Percentiles rank a stretch among this genome's conserved stretches.
Conservation (phyloP, 2,888 invertebrate species). For the Fragum whitleyi region DNA sequence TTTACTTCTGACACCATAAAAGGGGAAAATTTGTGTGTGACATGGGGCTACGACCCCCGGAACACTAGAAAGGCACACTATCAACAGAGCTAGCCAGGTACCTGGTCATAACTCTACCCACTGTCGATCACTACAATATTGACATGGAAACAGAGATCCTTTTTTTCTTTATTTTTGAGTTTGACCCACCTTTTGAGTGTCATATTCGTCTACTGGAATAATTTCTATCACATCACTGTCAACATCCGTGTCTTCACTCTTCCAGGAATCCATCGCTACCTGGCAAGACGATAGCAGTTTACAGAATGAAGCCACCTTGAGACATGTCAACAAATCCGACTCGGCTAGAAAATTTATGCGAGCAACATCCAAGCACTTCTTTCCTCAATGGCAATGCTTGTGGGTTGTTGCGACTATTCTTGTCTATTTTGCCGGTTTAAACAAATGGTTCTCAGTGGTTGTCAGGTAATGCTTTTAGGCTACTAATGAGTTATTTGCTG, state of each 20-base stretch:
- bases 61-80: too few species aligned
- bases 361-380: conserved; percentile 13
- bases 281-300: conserved; percentile 61
- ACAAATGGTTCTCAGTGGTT: not conserved
- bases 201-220: conserved; percentile 78
- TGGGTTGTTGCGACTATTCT: not conserved
- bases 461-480: not conserved
- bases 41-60: too few species aligned
- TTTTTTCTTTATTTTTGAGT: too few species aligned
- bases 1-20: too few species aligned
- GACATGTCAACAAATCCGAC: conserved; percentile 6
- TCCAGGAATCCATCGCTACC: conserved; percentile 63
- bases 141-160: too few species aligned
- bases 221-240: conserved; percentile 79
- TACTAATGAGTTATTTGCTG: not conserved
- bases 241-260: conserved; percentile 47
- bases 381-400: not conserved
- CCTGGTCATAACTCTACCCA: too few species aligned
- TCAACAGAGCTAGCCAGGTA: too few species aligned
- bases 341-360: conserved; percentile 42
- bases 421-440: not conserved
- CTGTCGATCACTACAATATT: too few species aligned
- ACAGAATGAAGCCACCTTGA: conserved; percentile 64
- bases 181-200: conserved; percentile 71
- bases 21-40: too few species aligned